These are phyloP conservation scores for Gallinago jamesoni DNA, from an alignment of 2,113 vertebrate species.

Conservation along the genomic window DNA sequence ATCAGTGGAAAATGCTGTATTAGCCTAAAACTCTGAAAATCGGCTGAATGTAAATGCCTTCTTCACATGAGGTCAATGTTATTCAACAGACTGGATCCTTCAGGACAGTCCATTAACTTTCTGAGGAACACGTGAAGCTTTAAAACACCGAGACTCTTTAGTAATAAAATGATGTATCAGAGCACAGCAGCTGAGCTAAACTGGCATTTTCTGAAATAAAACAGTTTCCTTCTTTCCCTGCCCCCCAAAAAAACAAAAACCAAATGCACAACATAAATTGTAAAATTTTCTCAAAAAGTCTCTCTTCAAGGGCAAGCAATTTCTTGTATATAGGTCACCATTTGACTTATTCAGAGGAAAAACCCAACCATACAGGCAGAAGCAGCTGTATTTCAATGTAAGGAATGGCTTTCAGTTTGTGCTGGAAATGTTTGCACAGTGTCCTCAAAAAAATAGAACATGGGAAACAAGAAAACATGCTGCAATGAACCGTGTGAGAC, in stretches of 20 bases:
- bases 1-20: slow-evolving; percentile 6
- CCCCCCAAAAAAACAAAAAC: neutral
- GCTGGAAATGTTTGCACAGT: slow-evolving; percentile 2
- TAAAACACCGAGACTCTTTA: neutral
- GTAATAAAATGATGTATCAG: neutral
- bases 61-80: neutral
- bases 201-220: neutral
- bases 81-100: neutral
- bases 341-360: neutral
- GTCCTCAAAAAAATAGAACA: neutral
- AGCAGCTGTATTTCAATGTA: neutral
- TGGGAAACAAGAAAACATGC: slow-evolving; percentile 30
- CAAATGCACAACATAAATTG: neutral
- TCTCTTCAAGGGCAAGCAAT: neutral
- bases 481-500: slow-evolving; percentile 46
- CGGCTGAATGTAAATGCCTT: neutral
- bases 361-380: neutral
- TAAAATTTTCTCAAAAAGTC: neutral
- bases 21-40: slow-evolving; percentile 34
- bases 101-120: neutral
- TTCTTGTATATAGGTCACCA: neutral
- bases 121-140: neutral
- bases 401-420: neutral
- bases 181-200: neutral
- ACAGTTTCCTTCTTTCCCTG: neutral